Evolutionary conservation across 2,113 vertebrate species (phyloP), one percentile per base, ranked within the genome.

Genomic region (Corythornis vintsioides): DNA sequence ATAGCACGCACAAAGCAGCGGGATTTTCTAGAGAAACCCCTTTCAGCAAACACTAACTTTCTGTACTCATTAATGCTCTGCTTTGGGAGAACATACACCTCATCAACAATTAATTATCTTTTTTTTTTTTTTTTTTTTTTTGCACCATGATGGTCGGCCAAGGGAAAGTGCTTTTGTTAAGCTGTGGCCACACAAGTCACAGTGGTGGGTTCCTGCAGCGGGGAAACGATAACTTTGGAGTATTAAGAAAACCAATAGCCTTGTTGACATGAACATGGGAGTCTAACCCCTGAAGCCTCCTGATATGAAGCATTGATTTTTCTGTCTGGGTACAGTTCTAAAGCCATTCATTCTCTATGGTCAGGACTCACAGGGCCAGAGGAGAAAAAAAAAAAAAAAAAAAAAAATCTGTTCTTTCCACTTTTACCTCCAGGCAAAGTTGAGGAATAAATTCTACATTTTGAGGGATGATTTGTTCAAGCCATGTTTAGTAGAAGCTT

Each of bases 241-340:
- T 98, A 99, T 99, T 99, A 98, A 99, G 99, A 99, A 99, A 99
- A 99, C 98, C 98, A 98, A 99, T 99, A 99, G 98, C 98, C 99
- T 99, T 99, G 99, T 99, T 99, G 99, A 99, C 99, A 99, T 98
- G 98, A 99, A 98, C 99, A 99, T 98, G 98, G 98, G 98, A 98
- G 98, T 98, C 98, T 99, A 99, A 99, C 98, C 99, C 99, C 99
- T 98, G 98, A 98, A 99, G 99, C 98, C 98, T 98, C 98, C 98
- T 99, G 98, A 99, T 99, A 99, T 99, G 99, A 99, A 98, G 97
- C 99, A 99, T 99, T 99, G 99, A 99, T 99, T 99, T 99, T 99
- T 98, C 99, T 99, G 99, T 99, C 99, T 97, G 97, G 98, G 97
- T 96, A 97, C 98, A 96, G 98, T 97, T 98, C 98, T 98, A 98